Base-by-base conservation (phyloP, 2,888 invertebrate genomes). In the Sthenelais limicola region DNA sequence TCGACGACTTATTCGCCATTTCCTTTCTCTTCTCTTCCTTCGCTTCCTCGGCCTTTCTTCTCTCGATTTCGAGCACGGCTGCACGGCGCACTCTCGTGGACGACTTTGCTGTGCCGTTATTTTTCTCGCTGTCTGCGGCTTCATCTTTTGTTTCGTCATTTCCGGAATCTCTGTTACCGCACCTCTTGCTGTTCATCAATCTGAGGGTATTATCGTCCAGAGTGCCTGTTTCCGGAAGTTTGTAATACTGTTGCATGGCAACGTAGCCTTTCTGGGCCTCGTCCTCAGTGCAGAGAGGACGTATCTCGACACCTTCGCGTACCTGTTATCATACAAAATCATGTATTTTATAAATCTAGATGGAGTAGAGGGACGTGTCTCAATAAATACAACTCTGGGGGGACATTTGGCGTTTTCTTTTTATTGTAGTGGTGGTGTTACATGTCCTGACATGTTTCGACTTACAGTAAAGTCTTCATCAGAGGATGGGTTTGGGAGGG, bases 81-180 rank as follows among this genome's bases (percentile, higher is more conserved):
- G 30, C 38, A 7, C 51, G 62, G 28, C n/a, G 32, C 54, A 12
- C 28, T 56, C 68, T 67, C 54, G 56, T 5, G 24, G 66, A 21
- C 21, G 5, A 12, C 48, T 7, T 3, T 24, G 26, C 38, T 15
- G 12, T 15, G 15, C 18, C 15, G 12, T 48, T 32, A 24, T 48
- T 26, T n/a, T 12, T 3, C 26, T 7, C 18, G 21, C 28, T 24
- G 12, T 18, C 18, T n/a, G 58, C 2, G 35, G 30, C 26, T 2
- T 35, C 43, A 1, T 67, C 67, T 1, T 21, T 43, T 26, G 24
- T 67, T 18, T 70, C 70, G 2, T 28, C 43, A n/a, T n/a, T 26
- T 12, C 21, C 21, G 5, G 51, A 32, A 47, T 77, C 77, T 12
- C 68, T 52, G 74, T 78, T 78, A 3, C 78, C 78, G 66, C 78